Base-by-base conservation (phyloP, 2,888 invertebrate species). In the Ochropacha duplaris region DNA sequence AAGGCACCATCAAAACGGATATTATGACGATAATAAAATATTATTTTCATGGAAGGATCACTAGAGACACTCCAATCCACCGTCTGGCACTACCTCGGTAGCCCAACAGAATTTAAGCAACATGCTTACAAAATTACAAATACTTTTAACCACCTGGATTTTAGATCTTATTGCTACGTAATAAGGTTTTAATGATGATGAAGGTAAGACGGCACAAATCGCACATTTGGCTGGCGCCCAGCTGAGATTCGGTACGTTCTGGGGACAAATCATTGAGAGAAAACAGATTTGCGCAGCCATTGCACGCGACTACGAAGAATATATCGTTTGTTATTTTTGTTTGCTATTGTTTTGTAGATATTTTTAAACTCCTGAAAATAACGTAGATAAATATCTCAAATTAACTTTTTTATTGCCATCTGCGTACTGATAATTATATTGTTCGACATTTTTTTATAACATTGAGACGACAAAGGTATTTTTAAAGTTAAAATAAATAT, bases 221-320 rank as follows among this genome's bases (percentile, higher is more conserved):
- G 84, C 83, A 86, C 88, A 88, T 91, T 91, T 92, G 92, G 92
- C 91, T 85, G 77, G 60, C 76, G 73, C 86, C 92, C 91, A 90
- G 86, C 83, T 72, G 83, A 89, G 88, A 90, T 89, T 90, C 79
- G 76, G 84, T 84, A 79, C 85, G 85, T 84, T 85, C 84, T 76
- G 79, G 83, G 88, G 91, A 91, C 91, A 92, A 91, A 92, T 92
- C 90, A 88, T 88, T 86, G 90, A 81, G 84, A 85, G 88, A 88
- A 88, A 90, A 90, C 91, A 90, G 89, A 90, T 90, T 91, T 86
- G 81, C 84, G 80, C 85, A 79, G 75, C 87, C 83, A 85, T 87
- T 86, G 87, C 86, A 72, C 69, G 72, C 76, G 75, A 74, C 73
- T 73, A 66, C 73, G 70, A 74, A 12, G 12, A 12, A 31, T 2